A percentile compares a stretch with the other conserved stretches of the same genome.
phyloP scores from a whole-genome alignment of 2,888 invertebrate species.

The Glaucopsyche alexis region DNA sequence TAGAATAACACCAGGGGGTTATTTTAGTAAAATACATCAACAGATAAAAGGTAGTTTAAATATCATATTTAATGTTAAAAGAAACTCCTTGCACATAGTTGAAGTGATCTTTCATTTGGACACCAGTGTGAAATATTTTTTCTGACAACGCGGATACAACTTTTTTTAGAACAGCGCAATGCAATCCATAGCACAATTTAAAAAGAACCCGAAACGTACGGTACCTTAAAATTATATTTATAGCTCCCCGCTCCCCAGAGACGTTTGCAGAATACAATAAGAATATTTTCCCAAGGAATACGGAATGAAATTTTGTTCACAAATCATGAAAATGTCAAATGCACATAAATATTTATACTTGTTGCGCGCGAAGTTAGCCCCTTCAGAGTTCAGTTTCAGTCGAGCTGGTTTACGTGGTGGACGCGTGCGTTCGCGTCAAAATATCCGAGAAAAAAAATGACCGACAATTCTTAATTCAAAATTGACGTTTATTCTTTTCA shows the following conservation, averaged over 20 bases:
- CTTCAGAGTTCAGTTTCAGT: constrained; percentile 11
- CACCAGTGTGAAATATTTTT: too few relatives aligned
- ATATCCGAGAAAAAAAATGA: constrained; percentile 2
- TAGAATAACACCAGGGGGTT: too few relatives aligned
- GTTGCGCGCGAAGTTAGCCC: constrained; percentile 47
- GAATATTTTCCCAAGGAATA: constrained; percentile 2
- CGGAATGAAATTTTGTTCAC: constrained; percentile 24
- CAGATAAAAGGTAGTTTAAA: too few relatives aligned
- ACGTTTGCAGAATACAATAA: not conserved
- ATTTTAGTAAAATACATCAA: too few relatives aligned
- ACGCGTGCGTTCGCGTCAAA: constrained; percentile 3
- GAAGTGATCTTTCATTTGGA: too few relatives aligned
- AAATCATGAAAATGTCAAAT: constrained; percentile 36
- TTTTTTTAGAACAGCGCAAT: not conserved
- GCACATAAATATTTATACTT: constrained; percentile 49
- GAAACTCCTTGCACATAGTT: too few relatives aligned
- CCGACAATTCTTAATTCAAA: not conserved
- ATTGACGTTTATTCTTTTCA: not conserved
- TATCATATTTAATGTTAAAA: too few relatives aligned
- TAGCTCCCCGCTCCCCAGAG: not conserved
- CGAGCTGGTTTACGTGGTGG: not conserved
- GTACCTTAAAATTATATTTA: constrained; percentile 5
- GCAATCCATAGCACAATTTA: not conserved
- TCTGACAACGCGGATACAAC: too few relatives aligned
- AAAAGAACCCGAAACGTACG: not conserved